Base-by-base conservation (phyloP, 2,113 vertebrate genomes). In the Hepsetus odoe region DNA sequence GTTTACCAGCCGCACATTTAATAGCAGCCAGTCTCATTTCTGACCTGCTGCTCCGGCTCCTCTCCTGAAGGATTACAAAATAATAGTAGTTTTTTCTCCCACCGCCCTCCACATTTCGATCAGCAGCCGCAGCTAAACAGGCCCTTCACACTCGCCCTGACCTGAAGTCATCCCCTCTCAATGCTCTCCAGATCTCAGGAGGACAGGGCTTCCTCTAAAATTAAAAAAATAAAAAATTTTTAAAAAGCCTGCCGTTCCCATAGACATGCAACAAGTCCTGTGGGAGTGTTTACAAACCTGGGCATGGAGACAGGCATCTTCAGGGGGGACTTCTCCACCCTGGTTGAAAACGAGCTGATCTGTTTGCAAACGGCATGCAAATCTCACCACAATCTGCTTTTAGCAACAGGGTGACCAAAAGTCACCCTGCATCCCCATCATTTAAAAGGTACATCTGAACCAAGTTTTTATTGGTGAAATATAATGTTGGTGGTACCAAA, bases 1-100 rank as follows among this genome's bases (percentile, higher is more conserved):
- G 80, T 80, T 80, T 77, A 76, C 77, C 75, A 73, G 56, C 66
- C 18, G 33, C 10, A 75, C 53, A 66, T 51, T 49, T 81, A 85
- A 79, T 77, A 46, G 64, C 67, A 4, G 32, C 40, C 26, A 32
- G 64, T 79, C 71, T 74, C 35, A 59, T 49, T 56, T 74, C 66
- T 72, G 66, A 86, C 66, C 79, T 20, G 32, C n/a, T 38, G 58
- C 67, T n/a, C 71, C 61, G 42, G 51, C 53, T 24, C 32, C 75
- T 56, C 65, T 44, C 59, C 30, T 78, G 66, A 74, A 65, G 71
- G 28, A 49, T 58, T 44, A 56, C 40, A 59, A 18, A 82, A 81
- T 66, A 80, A 83, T 49, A 66, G 38, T n/a, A 20, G 20, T 42
- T 72, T 22, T 64, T 35, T n/a, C 12, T 46, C 20, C 32, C 13